phyloP scores from a whole-genome alignment of 2,797 vertebrate genomes.

The Catamblyrhynchus diadema region DNA sequence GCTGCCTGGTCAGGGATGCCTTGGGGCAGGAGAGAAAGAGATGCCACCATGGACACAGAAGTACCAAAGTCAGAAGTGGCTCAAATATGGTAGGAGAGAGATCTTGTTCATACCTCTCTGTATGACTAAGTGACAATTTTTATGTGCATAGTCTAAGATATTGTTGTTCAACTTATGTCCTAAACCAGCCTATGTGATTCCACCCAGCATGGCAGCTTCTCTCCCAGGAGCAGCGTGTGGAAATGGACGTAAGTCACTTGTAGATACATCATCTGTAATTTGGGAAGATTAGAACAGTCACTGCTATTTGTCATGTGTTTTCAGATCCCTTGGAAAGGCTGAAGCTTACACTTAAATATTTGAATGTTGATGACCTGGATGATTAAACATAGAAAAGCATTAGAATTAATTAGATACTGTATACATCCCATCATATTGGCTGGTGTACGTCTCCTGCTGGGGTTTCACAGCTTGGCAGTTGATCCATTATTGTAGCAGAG shows the following conservation, averaged over 20 bases:
- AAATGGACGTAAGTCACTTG: not conserved
- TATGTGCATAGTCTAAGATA: not conserved
- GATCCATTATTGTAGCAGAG: not conserved
- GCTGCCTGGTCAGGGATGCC: not conserved
- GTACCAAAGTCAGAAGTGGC: not conserved
- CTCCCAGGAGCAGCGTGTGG: not conserved
- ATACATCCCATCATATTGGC: not conserved
- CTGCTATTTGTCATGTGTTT: not conserved
- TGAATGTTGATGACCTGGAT: not conserved
- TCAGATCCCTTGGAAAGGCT: not conserved
- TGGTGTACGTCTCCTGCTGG: not conserved
- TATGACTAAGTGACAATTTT: not conserved
- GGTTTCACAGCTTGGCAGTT: not conserved
- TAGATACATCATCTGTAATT: not conserved
- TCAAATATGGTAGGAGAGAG: not conserved
- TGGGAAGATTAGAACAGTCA: not conserved
- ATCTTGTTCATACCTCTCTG: not conserved
- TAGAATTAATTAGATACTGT: not conserved
- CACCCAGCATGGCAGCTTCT: not conserved
- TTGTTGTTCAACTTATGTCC: not conserved
- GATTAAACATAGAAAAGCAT: not conserved
- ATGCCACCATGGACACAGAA: accelerated
- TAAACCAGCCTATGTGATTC: not conserved
- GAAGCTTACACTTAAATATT: constrained; percentile 10
- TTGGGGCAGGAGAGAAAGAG: not conserved